Percentiles rank a stretch among this genome's conserved stretches.
Conservation (phyloP, 2,888 invertebrate genomes). For the Mythimna ferrago region DNA sequence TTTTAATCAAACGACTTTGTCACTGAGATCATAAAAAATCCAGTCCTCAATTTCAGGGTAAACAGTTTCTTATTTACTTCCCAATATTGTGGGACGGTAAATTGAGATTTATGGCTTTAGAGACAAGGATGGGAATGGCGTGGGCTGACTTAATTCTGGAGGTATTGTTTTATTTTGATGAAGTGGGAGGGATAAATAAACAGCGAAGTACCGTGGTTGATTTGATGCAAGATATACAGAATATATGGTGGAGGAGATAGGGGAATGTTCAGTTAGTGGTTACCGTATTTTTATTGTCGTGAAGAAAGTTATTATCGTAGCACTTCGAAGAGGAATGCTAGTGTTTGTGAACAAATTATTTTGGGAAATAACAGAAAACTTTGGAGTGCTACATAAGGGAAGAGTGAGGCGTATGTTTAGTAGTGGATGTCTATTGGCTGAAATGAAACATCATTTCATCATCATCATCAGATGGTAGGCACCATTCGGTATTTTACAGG, state of each 20-base stretch:
- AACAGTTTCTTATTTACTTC: slow-evolving; percentile 65
- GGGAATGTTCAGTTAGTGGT: slow-evolving; percentile 46
- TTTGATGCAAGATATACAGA: slow-evolving; percentile 75
- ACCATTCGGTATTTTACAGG: no score
- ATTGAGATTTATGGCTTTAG: slow-evolving; percentile 41
- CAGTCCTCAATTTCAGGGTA: slow-evolving; percentile 57
- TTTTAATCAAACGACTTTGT: slow-evolving; percentile 66
- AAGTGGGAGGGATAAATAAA: slow-evolving; percentile 70
- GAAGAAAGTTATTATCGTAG: slow-evolving; percentile 22
- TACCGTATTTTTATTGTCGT: slow-evolving; percentile 38
- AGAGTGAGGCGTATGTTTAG: background rate
- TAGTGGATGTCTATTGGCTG: no score
- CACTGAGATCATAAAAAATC: slow-evolving; percentile 61
- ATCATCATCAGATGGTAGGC: no score
- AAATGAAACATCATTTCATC: no score
- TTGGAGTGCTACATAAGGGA: background rate
- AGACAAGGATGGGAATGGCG: slow-evolving; percentile 47
- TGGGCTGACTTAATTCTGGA: slow-evolving; percentile 36
- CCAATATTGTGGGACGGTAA: slow-evolving; percentile 23
- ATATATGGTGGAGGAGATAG: slow-evolving; percentile 74
- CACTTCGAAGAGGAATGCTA: slow-evolving; percentile 6
- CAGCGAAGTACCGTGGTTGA: slow-evolving; percentile 67
- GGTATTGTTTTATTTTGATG: slow-evolving; percentile 73
- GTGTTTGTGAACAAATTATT: slow-evolving; percentile 24
- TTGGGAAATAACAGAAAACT: background rate